phyloP scores from a whole-genome alignment of 2,797 vertebrate species.

The Xerus rutilus region DNA sequence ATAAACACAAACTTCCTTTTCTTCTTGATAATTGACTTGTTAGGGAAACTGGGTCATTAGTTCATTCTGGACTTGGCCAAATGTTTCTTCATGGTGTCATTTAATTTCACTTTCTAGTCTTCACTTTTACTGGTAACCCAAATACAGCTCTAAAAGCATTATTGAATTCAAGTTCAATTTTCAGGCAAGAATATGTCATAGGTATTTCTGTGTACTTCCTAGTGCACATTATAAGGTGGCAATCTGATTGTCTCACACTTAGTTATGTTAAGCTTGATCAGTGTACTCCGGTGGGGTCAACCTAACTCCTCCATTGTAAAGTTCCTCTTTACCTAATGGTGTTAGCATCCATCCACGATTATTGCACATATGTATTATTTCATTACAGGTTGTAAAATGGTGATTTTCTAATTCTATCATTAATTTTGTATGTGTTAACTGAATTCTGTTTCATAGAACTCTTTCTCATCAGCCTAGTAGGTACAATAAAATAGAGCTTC shows the following conservation, averaged over 20 bases:
- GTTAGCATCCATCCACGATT: not conserved
- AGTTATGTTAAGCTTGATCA: not conserved
- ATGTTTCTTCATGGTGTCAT: not conserved
- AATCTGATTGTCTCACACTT: not conserved
- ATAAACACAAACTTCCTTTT: not conserved
- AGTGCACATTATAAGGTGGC: not conserved
- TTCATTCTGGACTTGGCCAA: not conserved
- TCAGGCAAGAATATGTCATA: not conserved
- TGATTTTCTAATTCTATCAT: not conserved
- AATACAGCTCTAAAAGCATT: not conserved
- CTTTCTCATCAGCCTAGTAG: not conserved
- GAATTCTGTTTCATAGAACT: not conserved
- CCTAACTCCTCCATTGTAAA: not conserved
- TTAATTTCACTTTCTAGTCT: not conserved
- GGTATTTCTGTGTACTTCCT: not conserved
- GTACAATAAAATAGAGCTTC: not conserved
- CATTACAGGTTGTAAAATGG: not conserved
- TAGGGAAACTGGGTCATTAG: not conserved
- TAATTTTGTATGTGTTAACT: slow-evolving; percentile 36
- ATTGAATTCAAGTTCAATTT: not conserved
- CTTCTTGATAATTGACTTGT: not conserved
- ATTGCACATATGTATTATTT: not conserved
- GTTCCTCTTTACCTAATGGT: not conserved
- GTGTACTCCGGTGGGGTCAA: not conserved
- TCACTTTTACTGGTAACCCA: not conserved